These are phyloP conservation scores for Sipha maydis DNA, from an alignment of 2,888 invertebrate genomes.

Conservation along the genomic window DNA sequence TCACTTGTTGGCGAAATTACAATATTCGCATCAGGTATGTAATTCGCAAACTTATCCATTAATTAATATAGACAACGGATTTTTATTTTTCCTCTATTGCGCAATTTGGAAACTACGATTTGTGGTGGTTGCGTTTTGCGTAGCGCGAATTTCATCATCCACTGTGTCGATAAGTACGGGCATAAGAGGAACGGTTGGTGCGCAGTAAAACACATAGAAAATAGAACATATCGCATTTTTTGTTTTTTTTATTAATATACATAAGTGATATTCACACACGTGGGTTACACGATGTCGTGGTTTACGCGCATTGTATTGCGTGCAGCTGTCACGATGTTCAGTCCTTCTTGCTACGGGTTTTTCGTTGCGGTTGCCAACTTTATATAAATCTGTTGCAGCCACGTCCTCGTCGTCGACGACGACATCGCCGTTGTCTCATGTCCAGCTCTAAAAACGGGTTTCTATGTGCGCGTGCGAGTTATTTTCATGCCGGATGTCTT, in stretches of 20 bases:
- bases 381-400: not conserved
- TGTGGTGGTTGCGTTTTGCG: not conserved
- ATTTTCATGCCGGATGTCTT: slow-evolving; percentile 59
- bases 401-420: not conserved
- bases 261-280: not conserved
- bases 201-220: not conserved
- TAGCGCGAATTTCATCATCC: too few species aligned
- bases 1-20: too few species aligned
- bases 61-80: too few species aligned
- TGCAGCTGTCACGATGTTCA: not conserved
- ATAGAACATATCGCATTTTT: not conserved
- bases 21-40: too few species aligned
- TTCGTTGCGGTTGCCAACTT: slow-evolving; percentile 32
- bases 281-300: not conserved
- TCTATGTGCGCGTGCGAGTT: slow-evolving; percentile 52
- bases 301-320: not conserved
- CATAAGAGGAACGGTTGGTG: not conserved
- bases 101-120: too few species aligned
- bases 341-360: slow-evolving; percentile 31
- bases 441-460: slow-evolving; percentile 55
- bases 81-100: not conserved
- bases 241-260: too few species aligned
- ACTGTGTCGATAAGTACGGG: too few species aligned
- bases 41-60: too few species aligned
- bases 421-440: not conserved